phyloP scores from a whole-genome alignment of 2,113 vertebrate genomes.

The Prolemur simus region DNA sequence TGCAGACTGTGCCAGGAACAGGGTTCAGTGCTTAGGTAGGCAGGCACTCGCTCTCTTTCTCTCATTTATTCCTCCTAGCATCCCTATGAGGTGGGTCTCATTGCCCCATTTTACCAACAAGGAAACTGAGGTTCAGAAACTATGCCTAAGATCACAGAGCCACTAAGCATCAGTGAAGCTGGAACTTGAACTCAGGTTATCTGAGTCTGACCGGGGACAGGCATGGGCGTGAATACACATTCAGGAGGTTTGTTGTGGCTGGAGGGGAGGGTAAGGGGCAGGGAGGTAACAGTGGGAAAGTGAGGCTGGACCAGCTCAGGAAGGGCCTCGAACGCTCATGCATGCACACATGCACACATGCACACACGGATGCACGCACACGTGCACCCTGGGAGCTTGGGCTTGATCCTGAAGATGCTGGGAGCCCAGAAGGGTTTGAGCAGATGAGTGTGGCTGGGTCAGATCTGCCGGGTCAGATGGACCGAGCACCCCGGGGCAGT shows the following conservation, averaged over 20 bases:
- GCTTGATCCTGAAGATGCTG: neutral
- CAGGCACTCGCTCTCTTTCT: neutral
- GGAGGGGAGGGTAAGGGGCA: neutral
- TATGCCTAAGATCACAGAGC: neutral
- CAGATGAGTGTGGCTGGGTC: neutral
- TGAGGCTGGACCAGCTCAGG: neutral
- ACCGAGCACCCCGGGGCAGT: rapidly evolving
- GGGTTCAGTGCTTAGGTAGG: neutral
- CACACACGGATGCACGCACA: neutral
- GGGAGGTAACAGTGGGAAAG: neutral
- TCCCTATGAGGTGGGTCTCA: neutral
- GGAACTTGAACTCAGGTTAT: neutral
- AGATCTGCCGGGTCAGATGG: neutral
- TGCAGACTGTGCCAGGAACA: neutral
- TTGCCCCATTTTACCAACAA: neutral
- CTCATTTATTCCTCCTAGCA: neutral
- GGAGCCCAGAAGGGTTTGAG: neutral
- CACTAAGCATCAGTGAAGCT: neutral
- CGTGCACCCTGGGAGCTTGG: neutral
- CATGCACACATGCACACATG: neutral
- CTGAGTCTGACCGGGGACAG: neutral
- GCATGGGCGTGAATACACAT: neutral
- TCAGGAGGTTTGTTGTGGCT: too few species aligned
- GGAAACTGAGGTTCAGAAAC: constrained; percentile 30
- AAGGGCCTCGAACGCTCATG: neutral